Evolutionary conservation across 2,113 vertebrate genomes (phyloP), one percentile per base, ranked within the genome.

Genomic region (Mobula hypostoma): DNA sequence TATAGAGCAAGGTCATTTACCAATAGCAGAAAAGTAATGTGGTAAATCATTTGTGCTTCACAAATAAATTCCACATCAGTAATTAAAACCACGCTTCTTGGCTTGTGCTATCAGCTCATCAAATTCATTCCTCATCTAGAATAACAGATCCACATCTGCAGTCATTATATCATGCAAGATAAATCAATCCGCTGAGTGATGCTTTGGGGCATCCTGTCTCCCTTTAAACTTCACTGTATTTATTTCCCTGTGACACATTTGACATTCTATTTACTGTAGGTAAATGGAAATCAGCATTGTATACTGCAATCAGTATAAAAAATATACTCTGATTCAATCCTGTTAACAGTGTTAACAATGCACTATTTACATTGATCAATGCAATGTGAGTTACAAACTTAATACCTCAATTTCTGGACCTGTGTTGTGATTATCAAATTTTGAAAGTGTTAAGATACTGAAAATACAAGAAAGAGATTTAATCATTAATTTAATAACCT

Each of bases 181-280:
- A 98, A 98, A 98, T 98, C 97, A 98, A 97, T 97, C 97, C 96
- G 96, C 96, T 96, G 96, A 97, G 96, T 97, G 96, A 97, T 97
- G 97, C 97, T 97, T 96, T 97, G 96, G 97, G 97, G 96, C 96
- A 97, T 96, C 96, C 95, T 97, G 96, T 96, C 96, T 97, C 96
- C 96, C 97, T 97, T 97, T 97, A 97, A 97, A 97, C 96, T 96
- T 97, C 96, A 95, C 96, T 17, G 94, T 97, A 98, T 98, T 97
- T 98, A 97, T 98, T 97, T 97, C 96, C 96, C 95, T 95, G 96
- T 97, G 97, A 97, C 97, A 97, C 96, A 96, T 97, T 96, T 98
- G 97, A 97, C 97, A 97, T 97, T 97, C 97, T 98, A 98, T 98
- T 98, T 98, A 98, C 97, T 97, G 97, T 97, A 98, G 97, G 97